Base-by-base conservation (phyloP, 2,888 invertebrate species). In the Coremacera marginata region DNA sequence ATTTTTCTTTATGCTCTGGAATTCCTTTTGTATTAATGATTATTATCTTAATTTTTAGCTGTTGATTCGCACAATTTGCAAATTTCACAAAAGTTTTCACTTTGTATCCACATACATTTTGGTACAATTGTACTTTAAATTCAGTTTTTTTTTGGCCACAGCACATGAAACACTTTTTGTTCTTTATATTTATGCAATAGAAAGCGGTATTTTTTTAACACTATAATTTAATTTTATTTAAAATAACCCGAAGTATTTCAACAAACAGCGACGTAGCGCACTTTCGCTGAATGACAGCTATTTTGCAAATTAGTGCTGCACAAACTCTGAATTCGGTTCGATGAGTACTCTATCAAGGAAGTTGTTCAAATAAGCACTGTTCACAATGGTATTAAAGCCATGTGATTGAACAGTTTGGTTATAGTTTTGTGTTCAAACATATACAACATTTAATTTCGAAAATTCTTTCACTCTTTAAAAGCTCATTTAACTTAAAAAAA, bases 231-330 rank as follows among this genome's bases (percentile, higher is more conserved):
- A 55, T 19, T 55, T 55, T 55, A 55, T 25, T 55, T 9, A 55
- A 25, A 31, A 52, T 9, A n/a, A 16, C 19, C 0, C 22, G 22
- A n/a, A 52, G 31, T 71, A 37, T 71, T n/a, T 55, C 31, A 19
- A 65, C 63, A 63, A 73, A 52, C 52, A 31, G 34, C 63, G 52
- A 65, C 73, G 63, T 74, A 63, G 73, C 73, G 51, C 51, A 74
- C 73, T 74, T 74, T 74, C 73, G 52, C 73, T 51, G 27, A 51
- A 63, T 63, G 51, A 51, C 63, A 62, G 27, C 31, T 31, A 11
- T 19, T 60, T 57, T 44, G 60, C 72, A 72, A 72, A 60, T 27
- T 57, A 60, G 72, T 60, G 72, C 3, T 25, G 22, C 7, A 44
- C 44, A 44, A 11, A 11, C 44, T 44, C 11, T 11, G 14, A 44